phyloP scores from a whole-genome alignment of 64 coral and sea anemone genomes.

The Trachythela sp. region DNA sequence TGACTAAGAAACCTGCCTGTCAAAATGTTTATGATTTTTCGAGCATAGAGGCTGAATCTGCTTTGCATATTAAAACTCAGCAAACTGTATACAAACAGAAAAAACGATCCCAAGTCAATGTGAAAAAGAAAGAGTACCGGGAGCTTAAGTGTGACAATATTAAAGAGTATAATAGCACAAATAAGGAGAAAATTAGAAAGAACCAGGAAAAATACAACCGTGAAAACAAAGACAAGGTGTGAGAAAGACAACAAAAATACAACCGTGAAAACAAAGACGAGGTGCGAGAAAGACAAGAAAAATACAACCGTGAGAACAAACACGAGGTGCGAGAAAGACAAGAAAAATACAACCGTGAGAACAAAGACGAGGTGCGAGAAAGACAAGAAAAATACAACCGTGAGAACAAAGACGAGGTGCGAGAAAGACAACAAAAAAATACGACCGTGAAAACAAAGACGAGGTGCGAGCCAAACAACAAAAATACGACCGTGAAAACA shows the following conservation, averaged over 20 bases:
- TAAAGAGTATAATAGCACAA: not conserved
- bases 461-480: too few relatives aligned
- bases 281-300: too few relatives aligned
- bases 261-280: too few relatives aligned
- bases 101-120: not conserved
- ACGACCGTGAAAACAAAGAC: too few relatives aligned
- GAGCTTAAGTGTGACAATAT: not conserved
- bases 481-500: too few relatives aligned
- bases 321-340: not conserved
- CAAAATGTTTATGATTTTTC: not conserved
- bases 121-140: not conserved
- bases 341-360: not conserved
- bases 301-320: too few relatives aligned
- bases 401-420: too few relatives aligned
- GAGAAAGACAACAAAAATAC: too few relatives aligned
- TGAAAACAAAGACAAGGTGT: too few relatives aligned
- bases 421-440: too few relatives aligned
- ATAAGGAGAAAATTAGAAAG: not conserved
- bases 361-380: not conserved
- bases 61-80: not conserved
- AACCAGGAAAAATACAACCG: constrained; percentile 1
- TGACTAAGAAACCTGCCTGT: not conserved
- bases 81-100: not conserved
- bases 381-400: constrained; percentile 5
- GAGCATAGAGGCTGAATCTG: not conserved